These are phyloP conservation scores for Trichogramma pretiosum DNA, from an alignment of 1,140 invertebrate genomes.

Conservation along the genomic window DNA sequence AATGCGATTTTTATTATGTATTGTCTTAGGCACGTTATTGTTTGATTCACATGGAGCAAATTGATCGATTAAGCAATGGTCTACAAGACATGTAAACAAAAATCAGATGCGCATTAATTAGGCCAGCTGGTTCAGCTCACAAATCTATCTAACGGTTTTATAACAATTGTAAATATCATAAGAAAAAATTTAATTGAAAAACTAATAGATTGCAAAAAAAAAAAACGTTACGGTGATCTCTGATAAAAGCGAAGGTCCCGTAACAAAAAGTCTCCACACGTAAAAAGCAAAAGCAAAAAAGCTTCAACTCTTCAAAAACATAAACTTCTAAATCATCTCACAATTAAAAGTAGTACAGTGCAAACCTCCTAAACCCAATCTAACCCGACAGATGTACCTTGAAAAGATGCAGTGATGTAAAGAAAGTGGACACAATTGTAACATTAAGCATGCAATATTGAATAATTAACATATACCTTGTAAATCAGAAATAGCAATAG, in stretches of 20 bases:
- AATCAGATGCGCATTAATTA: slow-evolving; percentile 25
- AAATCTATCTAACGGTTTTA: slow-evolving; percentile 18
- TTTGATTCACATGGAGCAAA: background rate
- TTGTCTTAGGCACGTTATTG: slow-evolving; percentile 17
- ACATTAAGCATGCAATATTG: slow-evolving; percentile 17
- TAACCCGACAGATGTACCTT: slow-evolving; percentile 21
- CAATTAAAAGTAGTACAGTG: slow-evolving; percentile 14
- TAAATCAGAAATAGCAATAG: slow-evolving; percentile 13
- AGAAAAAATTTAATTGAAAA: no score
- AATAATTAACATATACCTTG: slow-evolving; percentile 7
- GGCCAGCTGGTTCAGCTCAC: slow-evolving; percentile 32
- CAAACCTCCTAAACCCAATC: slow-evolving; percentile 17
- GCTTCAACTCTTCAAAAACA: background rate
- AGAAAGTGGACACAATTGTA: slow-evolving; percentile 13
- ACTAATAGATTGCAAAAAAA: no score
- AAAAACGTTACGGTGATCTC: slow-evolving; percentile 18
- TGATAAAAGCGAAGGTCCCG: no score
- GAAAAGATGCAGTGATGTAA: slow-evolving; percentile 9
- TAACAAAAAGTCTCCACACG: slow-evolving; percentile 1
- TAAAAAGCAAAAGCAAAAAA: background rate
- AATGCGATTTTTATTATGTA: slow-evolving; percentile 13
- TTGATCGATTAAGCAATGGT: slow-evolving; percentile 16
- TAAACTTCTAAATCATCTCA: slow-evolving; percentile 5
- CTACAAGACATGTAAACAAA: slow-evolving; percentile 12
- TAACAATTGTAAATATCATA: slow-evolving; percentile 20